Evolutionary conservation across 2,888 invertebrate genomes (phyloP).

Genomic region (Papilio gigon): DNA sequence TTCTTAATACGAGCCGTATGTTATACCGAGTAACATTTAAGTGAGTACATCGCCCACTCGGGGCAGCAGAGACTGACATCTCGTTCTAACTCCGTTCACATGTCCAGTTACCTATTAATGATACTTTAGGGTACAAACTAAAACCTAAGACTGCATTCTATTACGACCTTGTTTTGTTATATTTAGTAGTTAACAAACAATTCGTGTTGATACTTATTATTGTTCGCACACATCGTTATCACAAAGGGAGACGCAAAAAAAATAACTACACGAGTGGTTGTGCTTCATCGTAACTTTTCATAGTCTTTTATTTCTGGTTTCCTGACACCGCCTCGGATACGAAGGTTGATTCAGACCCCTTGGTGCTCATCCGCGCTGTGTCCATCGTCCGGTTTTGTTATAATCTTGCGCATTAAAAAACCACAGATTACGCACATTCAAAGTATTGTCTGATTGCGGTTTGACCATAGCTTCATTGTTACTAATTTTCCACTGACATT

Average conservation of each 20-base stretch:
- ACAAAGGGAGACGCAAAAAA: no score
- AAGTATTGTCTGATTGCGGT: background rate
- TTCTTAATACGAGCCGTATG: slow-evolving; percentile 9
- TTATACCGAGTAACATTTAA: background rate
- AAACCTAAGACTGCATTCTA: no score
- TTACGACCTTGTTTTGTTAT: background rate
- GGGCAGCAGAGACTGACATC: background rate
- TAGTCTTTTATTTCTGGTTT: no score
- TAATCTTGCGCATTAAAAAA: background rate
- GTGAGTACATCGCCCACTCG: slow-evolving; percentile 4
- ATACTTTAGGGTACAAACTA: background rate
- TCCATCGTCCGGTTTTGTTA: background rate
- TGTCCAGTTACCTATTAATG: background rate
- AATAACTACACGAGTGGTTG: no score
- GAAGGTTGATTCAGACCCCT: no score
- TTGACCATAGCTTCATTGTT: background rate
- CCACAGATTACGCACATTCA: background rate
- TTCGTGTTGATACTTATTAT: no score
- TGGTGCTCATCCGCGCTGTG: background rate
- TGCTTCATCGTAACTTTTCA: no score
- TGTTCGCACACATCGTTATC: no score
- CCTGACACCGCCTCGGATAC: no score
- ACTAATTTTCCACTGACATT: background rate
- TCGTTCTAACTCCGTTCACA: background rate
- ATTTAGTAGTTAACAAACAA: no score